phyloP scores from a whole-genome alignment of 1,140 invertebrate species.

The Vollenhovia emeryi region DNA sequence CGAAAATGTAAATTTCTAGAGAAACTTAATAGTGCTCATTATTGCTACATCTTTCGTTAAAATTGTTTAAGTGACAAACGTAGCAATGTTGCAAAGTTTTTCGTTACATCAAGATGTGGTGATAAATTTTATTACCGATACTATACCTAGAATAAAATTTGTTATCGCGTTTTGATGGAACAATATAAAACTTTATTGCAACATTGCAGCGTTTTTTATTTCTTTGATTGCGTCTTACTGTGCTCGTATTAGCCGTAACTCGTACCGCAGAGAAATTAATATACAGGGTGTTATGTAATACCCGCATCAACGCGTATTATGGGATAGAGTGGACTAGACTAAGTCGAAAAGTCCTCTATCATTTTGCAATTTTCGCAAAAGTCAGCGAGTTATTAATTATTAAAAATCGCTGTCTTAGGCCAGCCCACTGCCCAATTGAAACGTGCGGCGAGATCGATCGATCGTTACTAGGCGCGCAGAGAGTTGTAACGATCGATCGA shows the following conservation, averaged over 20 bases:
- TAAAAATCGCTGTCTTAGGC: too few relatives aligned
- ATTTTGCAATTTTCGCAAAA: too few relatives aligned
- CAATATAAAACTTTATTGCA: background rate
- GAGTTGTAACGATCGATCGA: too few relatives aligned
- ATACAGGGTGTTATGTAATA: too few relatives aligned
- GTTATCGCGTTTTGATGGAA: background rate
- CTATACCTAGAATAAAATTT: background rate
- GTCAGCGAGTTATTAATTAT: too few relatives aligned
- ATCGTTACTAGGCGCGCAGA: too few relatives aligned
- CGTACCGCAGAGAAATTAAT: background rate
- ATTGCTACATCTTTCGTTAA: background rate
- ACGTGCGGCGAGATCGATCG: too few relatives aligned
- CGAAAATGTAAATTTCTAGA: background rate
- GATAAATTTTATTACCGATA: background rate
- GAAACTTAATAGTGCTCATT: background rate
- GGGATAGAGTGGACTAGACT: too few relatives aligned
- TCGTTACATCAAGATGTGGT: background rate
- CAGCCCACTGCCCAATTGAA: too few relatives aligned
- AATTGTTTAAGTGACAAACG: background rate
- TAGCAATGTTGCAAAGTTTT: background rate
- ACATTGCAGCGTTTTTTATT: background rate
- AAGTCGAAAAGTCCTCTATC: too few relatives aligned
- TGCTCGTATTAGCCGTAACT: background rate
- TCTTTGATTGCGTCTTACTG: background rate
- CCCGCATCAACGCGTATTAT: too few relatives aligned